Percentiles rank a stretch among this genome's conserved stretches.
phyloP scores from a whole-genome alignment of 2,888 invertebrate genomes.

The Mesoligia furuncula region DNA sequence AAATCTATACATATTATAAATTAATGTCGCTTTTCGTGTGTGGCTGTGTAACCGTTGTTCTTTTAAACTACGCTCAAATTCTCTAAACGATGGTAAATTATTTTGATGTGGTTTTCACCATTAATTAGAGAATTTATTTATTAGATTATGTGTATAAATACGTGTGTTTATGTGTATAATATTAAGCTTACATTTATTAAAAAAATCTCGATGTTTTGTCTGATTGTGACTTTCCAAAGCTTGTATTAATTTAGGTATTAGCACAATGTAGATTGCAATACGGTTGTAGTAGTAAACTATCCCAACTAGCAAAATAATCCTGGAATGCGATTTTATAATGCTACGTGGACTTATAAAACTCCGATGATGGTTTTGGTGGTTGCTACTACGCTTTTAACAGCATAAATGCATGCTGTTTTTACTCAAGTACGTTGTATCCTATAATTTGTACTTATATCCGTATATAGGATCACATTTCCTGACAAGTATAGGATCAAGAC shows the following conservation, averaged over 20 bases:
- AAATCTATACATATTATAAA: background rate
- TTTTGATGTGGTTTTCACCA: background rate
- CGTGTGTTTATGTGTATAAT: background rate
- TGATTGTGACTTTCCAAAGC: background rate
- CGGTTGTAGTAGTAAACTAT: background rate
- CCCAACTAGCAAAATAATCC: too few relatives aligned
- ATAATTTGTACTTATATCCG: too few relatives aligned
- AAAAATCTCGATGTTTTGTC: constrained; percentile 22
- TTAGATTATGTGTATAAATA: background rate
- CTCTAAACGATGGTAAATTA: background rate
- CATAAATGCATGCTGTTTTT: too few relatives aligned
- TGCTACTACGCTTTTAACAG: too few relatives aligned
- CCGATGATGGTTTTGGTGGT: too few relatives aligned
- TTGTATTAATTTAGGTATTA: constrained; percentile 10
- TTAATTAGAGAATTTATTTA: background rate
- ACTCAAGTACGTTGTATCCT: too few relatives aligned
- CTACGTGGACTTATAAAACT: too few relatives aligned
- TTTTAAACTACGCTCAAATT: constrained; percentile 1
- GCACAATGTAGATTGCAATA: constrained; percentile 35
- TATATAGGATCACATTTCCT: too few relatives aligned
- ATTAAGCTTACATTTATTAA: background rate
- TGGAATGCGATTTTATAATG: too few relatives aligned
- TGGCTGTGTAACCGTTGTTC: background rate
- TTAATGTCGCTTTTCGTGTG: constrained; percentile 2
- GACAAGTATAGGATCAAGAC: too few relatives aligned